Percentiles rank a stretch among this genome's conserved stretches.
Evolutionary conservation across 2,797 vertebrate genomes (phyloP).

Genomic region (Esox masquinongy): DNA sequence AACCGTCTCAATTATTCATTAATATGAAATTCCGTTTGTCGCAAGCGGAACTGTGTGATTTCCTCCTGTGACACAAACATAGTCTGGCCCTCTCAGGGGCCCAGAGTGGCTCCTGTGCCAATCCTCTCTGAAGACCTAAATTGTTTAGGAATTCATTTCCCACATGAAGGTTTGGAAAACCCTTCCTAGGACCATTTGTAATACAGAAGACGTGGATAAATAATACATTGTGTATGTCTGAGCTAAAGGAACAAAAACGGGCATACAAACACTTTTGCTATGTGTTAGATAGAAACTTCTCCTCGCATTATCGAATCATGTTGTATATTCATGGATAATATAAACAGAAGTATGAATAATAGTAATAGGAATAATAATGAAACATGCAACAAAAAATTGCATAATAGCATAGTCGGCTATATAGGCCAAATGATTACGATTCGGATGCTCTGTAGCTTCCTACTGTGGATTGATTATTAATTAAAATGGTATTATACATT

Average conservation of each 20-base stretch:
- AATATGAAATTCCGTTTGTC: conserved; percentile 82
- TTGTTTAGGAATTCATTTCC: conserved; percentile 74
- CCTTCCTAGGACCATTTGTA: conserved; percentile 77
- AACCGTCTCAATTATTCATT: conserved; percentile 83
- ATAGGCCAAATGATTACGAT: conserved; percentile 46
- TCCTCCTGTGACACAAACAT: conserved; percentile 62
- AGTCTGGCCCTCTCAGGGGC: conserved; percentile 68
- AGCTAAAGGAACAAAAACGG: conserved; percentile 66
- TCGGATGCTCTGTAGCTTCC: conserved; percentile 28
- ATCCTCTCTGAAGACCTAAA: conserved; percentile 71
- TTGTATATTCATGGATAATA: conserved; percentile 65
- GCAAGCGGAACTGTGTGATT: conserved; percentile 77
- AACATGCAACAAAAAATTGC: conserved; percentile 44
- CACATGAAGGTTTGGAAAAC: conserved; percentile 70
- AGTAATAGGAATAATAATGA: conserved; percentile 45
- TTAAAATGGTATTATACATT: neutral
- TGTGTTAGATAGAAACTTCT: conserved; percentile 46
- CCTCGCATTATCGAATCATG: conserved; percentile 70
- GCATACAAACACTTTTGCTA: conserved; percentile 66
- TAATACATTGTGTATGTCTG: conserved; percentile 77
- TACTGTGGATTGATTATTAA: conserved; percentile 5
- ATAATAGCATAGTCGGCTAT: conserved; percentile 33
- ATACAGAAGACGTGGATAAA: conserved; percentile 74
- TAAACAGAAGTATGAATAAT: conserved; percentile 40
- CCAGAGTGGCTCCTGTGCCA: conserved; percentile 64